Percentiles rank a stretch among this genome's conserved stretches.
These are phyloP conservation scores for Bos indicus DNA, from an alignment of 2,113 vertebrate genomes.

Conservation along the genomic window DNA sequence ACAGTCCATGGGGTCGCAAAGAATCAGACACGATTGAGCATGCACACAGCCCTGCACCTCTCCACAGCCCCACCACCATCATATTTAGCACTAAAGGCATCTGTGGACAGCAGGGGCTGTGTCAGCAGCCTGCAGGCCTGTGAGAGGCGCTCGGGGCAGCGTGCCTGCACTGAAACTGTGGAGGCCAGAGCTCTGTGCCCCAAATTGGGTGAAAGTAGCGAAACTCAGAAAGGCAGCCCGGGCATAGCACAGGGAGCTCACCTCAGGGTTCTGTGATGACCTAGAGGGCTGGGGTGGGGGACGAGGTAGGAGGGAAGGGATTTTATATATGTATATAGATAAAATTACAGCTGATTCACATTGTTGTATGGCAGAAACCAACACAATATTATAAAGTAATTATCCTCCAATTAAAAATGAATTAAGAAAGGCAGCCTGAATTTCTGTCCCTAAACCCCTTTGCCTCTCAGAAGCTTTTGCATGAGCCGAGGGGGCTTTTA, in stretches of 20 bases:
- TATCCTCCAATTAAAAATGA: background rate
- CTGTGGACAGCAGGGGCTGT: background rate
- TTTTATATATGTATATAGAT: too few species aligned
- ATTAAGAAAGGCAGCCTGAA: background rate
- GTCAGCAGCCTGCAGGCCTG: background rate
- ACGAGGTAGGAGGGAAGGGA: background rate
- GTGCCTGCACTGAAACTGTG: fast-evolving
- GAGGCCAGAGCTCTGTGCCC: background rate
- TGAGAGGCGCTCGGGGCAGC: background rate
- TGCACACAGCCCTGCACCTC: background rate
- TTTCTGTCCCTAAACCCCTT: background rate
- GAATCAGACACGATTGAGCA: background rate
- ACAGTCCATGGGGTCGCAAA: background rate
- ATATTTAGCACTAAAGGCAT: background rate
- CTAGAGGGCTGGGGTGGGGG: background rate
- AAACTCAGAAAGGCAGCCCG: background rate
- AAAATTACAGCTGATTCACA: background rate
- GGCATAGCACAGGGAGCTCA: background rate
- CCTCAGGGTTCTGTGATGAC: background rate
- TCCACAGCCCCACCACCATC: background rate
- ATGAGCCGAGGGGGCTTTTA: background rate
- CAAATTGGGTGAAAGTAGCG: too few species aligned
- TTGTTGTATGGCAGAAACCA: background rate
- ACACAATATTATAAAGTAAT: background rate
- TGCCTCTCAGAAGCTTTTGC: background rate